These are phyloP conservation scores for Hydrolagus affinis DNA, from an alignment of 2,113 vertebrate species.

Conservation along the genomic window DNA sequence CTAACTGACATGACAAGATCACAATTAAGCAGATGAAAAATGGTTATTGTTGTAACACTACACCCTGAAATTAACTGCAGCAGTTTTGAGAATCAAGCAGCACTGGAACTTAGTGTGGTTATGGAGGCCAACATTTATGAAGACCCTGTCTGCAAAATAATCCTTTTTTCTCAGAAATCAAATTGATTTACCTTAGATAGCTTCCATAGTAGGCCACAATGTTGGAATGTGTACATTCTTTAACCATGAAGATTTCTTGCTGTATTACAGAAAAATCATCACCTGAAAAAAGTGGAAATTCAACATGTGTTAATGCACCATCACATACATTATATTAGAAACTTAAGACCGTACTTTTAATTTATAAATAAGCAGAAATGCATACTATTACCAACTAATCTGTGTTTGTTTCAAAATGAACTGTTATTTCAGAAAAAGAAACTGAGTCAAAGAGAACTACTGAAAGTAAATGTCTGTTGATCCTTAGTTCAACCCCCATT, in stretches of 20 bases:
- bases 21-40: too few relatives aligned
- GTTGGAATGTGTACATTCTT: conserved; percentile 95
- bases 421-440: too few relatives aligned
- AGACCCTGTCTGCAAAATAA: background rate
- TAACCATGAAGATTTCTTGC: conserved; percentile 98
- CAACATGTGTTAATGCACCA: background rate
- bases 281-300: conserved; percentile 62
- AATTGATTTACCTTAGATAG: conserved; percentile 82
- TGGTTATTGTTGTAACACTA: background rate
- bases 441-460: too few relatives aligned
- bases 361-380: too few relatives aligned
- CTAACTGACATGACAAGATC: too few relatives aligned
- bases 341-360: too few relatives aligned
- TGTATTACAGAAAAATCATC: conserved; percentile 98
- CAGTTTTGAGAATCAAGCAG: background rate
- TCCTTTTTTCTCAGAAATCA: background rate
- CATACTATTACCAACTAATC: too few relatives aligned
- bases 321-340: too few relatives aligned
- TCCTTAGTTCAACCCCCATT: too few relatives aligned
- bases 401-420: too few relatives aligned
- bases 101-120: background rate
- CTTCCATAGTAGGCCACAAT: conserved; percentile 97
- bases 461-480: too few relatives aligned
- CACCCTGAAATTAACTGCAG: background rate
- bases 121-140: background rate